phyloP scores from a whole-genome alignment of 2,797 vertebrate genomes.

The Neosilurus mollespiculum region DNA sequence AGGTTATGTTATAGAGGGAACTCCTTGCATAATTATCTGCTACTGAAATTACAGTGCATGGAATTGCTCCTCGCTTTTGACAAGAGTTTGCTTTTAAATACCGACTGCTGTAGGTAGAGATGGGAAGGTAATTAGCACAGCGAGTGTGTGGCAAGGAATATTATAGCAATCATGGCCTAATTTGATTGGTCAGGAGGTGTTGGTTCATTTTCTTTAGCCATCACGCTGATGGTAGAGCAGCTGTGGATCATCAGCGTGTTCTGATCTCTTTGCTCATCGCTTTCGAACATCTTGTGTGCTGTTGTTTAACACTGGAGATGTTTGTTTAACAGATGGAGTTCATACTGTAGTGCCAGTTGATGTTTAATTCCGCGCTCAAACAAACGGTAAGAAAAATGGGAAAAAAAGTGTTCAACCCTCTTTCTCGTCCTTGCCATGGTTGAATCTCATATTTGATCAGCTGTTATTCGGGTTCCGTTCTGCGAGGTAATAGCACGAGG shows the following conservation, averaged over 20 bases:
- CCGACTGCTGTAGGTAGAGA: conserved; percentile 33
- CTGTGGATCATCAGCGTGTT: not conserved
- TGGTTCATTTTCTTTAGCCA: not conserved
- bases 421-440: not conserved
- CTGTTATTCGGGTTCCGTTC: conserved; percentile 13
- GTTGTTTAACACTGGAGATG: not conserved
- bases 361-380: not conserved
- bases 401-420: not conserved
- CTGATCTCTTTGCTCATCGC: too few relatives aligned
- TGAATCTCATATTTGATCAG: conserved; percentile 2
- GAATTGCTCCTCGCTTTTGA: conserved; percentile 43
- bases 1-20: conserved; percentile 27
- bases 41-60: conserved; percentile 37
- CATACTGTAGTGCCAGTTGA: not conserved
- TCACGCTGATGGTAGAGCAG: not conserved
- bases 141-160: conserved; percentile 27
- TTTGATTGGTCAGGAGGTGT: conserved; percentile 14
- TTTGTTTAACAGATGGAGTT: not conserved
- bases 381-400: not conserved
- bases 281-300: not conserved
- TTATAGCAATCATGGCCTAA: conserved; percentile 36
- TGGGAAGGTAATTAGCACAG: conserved; percentile 45
- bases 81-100: conserved; percentile 49
- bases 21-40: conserved; percentile 43
- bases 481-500: conserved; percentile 28